Evolutionary conservation across 2,113 vertebrate species (phyloP).

Genomic region (Sisor rabdophorus): DNA sequence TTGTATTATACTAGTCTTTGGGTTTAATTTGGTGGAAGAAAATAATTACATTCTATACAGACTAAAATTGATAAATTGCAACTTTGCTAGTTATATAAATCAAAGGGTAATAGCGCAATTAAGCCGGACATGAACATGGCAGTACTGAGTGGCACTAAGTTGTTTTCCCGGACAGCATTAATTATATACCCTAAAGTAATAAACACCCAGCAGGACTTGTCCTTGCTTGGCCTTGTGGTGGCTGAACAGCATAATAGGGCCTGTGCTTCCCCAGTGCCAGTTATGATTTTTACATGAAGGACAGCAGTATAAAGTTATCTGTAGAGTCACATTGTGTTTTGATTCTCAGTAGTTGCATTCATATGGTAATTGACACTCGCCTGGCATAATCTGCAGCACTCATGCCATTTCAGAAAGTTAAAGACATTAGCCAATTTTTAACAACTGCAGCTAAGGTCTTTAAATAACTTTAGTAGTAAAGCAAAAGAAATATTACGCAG

Average conservation of each 20-base stretch:
- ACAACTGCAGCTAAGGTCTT: background rate
- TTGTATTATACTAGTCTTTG: too few relatives aligned
- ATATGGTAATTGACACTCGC: conserved; percentile 28
- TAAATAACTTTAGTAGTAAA: background rate
- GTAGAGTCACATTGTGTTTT: conserved; percentile 16
- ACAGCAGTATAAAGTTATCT: conserved; percentile 14
- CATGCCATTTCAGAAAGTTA: background rate
- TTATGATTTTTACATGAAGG: conserved; percentile 6
- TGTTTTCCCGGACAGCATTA: conserved; percentile 28
- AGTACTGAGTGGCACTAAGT: background rate
- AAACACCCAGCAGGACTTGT: conserved; percentile 2
- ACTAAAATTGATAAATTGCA: conserved; percentile 17
- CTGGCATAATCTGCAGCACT: background rate
- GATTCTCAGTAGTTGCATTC: conserved; percentile 11
- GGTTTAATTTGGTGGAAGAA: background rate
- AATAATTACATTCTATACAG: background rate
- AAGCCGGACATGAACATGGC: conserved; percentile 13
- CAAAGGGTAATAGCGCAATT: conserved; percentile 23
- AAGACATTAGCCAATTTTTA: conserved; percentile 6
- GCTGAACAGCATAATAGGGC: background rate
- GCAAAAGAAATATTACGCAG: too few relatives aligned
- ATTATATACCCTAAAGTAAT: conserved; percentile 31
- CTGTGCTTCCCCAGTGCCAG: background rate
- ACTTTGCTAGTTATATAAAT: conserved; percentile 17
- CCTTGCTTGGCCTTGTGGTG: background rate